Conservation (phyloP, 1,140 invertebrate genomes). For the Drosophila bocqueti region DNA sequence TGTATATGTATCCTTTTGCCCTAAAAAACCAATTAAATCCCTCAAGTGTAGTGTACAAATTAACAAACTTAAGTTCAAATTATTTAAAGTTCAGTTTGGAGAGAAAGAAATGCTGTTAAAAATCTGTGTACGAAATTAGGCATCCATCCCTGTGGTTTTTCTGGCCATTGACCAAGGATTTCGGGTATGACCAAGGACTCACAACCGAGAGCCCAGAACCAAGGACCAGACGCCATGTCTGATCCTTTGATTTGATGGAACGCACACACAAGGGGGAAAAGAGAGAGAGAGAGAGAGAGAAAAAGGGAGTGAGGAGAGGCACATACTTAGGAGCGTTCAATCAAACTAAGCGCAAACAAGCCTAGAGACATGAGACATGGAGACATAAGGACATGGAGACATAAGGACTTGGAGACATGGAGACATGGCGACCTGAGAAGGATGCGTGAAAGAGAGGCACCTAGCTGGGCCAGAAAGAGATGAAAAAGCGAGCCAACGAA, state of each 20-base stretch:
- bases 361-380: slow-evolving; percentile 44
- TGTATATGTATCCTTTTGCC: background rate
- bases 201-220: slow-evolving; percentile 14
- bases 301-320: background rate
- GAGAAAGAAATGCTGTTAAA: background rate
- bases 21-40: background rate
- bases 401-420: slow-evolving; percentile 14
- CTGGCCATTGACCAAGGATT: slow-evolving; percentile 10
- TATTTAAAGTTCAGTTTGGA: background rate
- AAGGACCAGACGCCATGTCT: slow-evolving; percentile 47
- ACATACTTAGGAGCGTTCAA: slow-evolving; percentile 60
- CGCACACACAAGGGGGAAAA: slow-evolving; percentile 20
- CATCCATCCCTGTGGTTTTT: background rate
- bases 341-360: slow-evolving; percentile 74
- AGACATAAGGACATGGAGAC: slow-evolving; percentile 14
- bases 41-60: background rate
- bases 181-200: background rate
- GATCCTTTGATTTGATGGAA: slow-evolving; percentile 66
- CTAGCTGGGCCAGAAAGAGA: slow-evolving; percentile 15
- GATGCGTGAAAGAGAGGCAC: background rate
- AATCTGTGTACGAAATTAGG: background rate
- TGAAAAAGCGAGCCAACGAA: slow-evolving; percentile 68
- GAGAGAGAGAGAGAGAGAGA: background rate
- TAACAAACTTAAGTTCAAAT: background rate
- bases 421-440: slow-evolving; percentile 1